A percentile compares a stretch with the other conserved stretches of the same genome.
Conservation (phyloP, 2,888 invertebrate species). For the Buathra laborator region DNA sequence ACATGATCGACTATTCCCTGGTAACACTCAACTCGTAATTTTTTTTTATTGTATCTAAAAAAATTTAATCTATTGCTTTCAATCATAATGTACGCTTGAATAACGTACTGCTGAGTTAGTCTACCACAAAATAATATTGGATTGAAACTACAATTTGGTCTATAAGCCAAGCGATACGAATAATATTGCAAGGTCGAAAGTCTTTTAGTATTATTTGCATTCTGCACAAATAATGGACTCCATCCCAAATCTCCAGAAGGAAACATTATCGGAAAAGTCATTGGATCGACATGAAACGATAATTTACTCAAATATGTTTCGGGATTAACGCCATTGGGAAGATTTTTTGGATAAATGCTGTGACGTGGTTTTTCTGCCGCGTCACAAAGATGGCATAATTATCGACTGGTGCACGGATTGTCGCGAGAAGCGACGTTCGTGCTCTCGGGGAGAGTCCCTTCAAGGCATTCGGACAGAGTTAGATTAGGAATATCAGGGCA, state of each 20-base stretch:
- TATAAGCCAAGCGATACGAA: slow-evolving; percentile 40
- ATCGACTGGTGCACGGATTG: no score
- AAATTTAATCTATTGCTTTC: slow-evolving; percentile 34
- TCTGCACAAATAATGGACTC: not conserved
- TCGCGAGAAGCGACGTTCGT: no score
- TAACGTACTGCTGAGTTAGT: slow-evolving; percentile 41
- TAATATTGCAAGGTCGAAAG: not conserved
- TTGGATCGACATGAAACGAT: slow-evolving; percentile 49
- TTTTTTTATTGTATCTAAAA: slow-evolving; percentile 27
- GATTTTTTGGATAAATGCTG: slow-evolving; percentile 43
- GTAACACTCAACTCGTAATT: slow-evolving; percentile 45
- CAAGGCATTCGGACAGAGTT: no score
- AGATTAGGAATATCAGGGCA: no score
- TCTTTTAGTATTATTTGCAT: not conserved
- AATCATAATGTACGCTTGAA: slow-evolving; percentile 33
- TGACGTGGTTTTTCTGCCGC: no score
- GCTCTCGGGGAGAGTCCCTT: no score
- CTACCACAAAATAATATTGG: slow-evolving; percentile 37
- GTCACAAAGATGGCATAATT: no score
- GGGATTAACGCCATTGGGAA: not conserved
- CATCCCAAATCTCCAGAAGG: slow-evolving; percentile 34
- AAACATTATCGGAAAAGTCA: slow-evolving; percentile 51
- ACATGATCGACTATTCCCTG: slow-evolving; percentile 33
- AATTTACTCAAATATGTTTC: slow-evolving; percentile 40
- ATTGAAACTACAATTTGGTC: slow-evolving; percentile 7